Evolutionary conservation across 2,113 vertebrate species (phyloP), one percentile per base, ranked within the genome.

Genomic region (Dryoscopus gambensis): DNA sequence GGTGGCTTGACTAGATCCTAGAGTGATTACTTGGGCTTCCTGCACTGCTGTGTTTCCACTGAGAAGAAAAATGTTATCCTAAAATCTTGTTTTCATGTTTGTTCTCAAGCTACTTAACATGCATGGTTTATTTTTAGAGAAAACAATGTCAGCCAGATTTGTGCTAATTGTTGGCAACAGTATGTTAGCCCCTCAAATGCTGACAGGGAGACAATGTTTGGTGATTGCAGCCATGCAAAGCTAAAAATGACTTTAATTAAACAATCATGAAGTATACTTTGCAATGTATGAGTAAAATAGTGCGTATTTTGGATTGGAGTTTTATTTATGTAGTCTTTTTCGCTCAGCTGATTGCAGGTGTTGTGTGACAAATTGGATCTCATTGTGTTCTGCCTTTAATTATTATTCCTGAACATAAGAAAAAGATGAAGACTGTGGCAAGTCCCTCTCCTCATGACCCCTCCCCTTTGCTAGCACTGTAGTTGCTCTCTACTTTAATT

Each of bases 191-290:
- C 92, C 96, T 97, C 93, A 76, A 37, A 97, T 80, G 85, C 95
- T 97, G 97, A 95, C 97, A 95, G 90, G 91, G 96, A 97, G 90
- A 97, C 96, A 97, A 96, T 97, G 93, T 97, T 97, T 95, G 87
- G 94, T 97, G 97, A 97, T 96, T 97, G 95, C 97, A 96, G 91
- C 84, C 81, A 39, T 92, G 94, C 90, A 95, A 90, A 91, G 89
- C 96, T 95, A 94, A 96, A 97, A 96, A 96, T 88, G 77, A 86
- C 93, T 96, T 97, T 90, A 96, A 97, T 97, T 96, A 96, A 97
- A 97, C 92, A 93, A 96, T 95, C 76, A 88, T 47, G 83, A 90
- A 89, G 52, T 84, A 68, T 57, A 65, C 84, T 94, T 91, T 87
- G 67, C 67, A 62, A 31, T 77, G 80, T 65, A 71, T 79, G 87